A percentile compares a stretch with the other conserved stretches of the same genome.
phyloP scores from a whole-genome alignment of 2,113 vertebrate species.

The Ahaetulla prasina region DNA sequence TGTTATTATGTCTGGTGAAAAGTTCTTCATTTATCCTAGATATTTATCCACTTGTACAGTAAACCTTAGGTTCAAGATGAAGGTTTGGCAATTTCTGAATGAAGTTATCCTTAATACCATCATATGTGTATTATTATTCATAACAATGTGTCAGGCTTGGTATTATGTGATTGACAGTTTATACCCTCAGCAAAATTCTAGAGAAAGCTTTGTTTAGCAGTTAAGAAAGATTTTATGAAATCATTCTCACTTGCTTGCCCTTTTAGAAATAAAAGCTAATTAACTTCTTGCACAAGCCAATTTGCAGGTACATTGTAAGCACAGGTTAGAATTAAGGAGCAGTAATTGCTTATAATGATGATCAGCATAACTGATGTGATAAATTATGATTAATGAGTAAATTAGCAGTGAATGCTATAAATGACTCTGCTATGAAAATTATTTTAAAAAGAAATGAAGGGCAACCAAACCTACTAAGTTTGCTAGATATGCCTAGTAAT shows the following conservation, averaged over 20 bases:
- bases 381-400: slow-evolving; percentile 64
- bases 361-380: slow-evolving; percentile 55
- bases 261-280: slow-evolving; percentile 56
- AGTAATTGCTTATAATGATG: slow-evolving; percentile 59
- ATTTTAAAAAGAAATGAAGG: slow-evolving; percentile 27
- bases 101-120: neutral
- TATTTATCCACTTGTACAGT: neutral
- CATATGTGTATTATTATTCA: neutral
- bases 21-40: neutral
- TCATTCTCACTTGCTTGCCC: slow-evolving; percentile 7
- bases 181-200: neutral
- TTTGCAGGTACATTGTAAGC: slow-evolving; percentile 54
- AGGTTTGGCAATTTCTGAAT: neutral
- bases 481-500: neutral
- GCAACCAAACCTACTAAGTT: slow-evolving; percentile 15
- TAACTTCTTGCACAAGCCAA: slow-evolving; percentile 51
- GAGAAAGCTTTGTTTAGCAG: slow-evolving; percentile 5
- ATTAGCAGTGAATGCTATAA: slow-evolving; percentile 57
- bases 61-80: neutral
- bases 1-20: neutral
- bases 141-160: neutral
- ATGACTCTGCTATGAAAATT: slow-evolving; percentile 44
- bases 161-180: neutral
- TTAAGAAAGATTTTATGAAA: slow-evolving; percentile 24
- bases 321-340: slow-evolving; percentile 55